phyloP scores from a whole-genome alignment of 2,113 vertebrate species.

The Antechinus flavipes region DNA sequence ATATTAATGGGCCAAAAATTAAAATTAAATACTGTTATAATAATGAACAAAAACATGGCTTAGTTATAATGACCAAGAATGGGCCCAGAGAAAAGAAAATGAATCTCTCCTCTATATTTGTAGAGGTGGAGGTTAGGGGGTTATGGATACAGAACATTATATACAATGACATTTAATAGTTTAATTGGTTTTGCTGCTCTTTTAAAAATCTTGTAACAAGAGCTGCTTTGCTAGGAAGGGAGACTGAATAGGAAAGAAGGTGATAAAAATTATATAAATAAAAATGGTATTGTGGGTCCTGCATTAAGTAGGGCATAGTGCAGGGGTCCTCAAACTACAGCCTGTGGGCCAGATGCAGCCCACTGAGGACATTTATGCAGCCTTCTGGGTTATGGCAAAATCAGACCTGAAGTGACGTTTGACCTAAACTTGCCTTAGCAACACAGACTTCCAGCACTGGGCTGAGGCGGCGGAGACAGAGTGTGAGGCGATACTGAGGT shows the following conservation, averaged over 20 bases:
- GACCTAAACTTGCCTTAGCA: too few relatives aligned
- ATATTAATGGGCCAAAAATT: not conserved
- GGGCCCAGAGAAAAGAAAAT: not conserved
- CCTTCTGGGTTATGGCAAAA: too few relatives aligned
- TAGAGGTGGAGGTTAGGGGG: not conserved
- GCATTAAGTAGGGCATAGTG: not conserved
- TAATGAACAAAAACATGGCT: not conserved
- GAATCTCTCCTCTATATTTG: not conserved
- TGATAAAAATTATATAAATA: not conserved
- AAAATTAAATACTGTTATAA: not conserved
- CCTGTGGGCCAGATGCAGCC: too few relatives aligned
- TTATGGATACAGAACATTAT: not conserved
- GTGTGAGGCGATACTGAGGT: too few relatives aligned
- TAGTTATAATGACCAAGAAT: not conserved
- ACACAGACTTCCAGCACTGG: too few relatives aligned
- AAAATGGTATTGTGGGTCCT: not conserved
- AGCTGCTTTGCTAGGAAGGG: not conserved
- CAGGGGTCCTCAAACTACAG: too few relatives aligned
- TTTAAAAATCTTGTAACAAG: not conserved
- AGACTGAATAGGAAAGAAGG: not conserved
- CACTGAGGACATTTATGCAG: too few relatives aligned
- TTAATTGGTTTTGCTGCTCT: not conserved
- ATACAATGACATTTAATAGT: not conserved
- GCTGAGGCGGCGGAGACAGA: too few relatives aligned
- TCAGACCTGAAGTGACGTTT: too few relatives aligned